A percentile compares a stretch with the other conserved stretches of the same genome.
Evolutionary conservation across 2,113 vertebrate genomes (phyloP).

Genomic region (Forbesichthys papilliferus): DNA sequence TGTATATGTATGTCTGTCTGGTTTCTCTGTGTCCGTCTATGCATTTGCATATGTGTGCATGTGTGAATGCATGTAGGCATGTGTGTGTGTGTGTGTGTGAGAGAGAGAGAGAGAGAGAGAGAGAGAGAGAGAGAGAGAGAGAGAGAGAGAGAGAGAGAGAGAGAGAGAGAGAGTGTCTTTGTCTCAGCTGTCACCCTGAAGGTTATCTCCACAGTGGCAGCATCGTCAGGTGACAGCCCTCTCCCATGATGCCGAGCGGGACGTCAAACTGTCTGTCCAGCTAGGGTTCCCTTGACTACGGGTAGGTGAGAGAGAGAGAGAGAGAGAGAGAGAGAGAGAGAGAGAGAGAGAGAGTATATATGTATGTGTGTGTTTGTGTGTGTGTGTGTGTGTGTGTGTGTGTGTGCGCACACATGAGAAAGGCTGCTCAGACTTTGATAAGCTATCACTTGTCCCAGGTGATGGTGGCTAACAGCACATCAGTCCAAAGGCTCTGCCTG

Average conservation of each 20-base stretch:
- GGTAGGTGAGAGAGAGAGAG: neutral
- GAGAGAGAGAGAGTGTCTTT: constrained; percentile 72
- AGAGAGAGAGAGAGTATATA: neutral
- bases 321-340: neutral
- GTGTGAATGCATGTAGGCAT: constrained; percentile 29
- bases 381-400: constrained; percentile 47
- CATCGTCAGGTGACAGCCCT: constrained; percentile 96
- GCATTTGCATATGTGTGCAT: constrained; percentile 16
- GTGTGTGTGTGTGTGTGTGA: constrained; percentile 5
- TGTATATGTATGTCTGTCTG: neutral
- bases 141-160: neutral
- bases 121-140: neutral
- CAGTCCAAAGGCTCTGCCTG: constrained; percentile 86
- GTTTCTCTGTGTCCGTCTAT: constrained; percentile 1
- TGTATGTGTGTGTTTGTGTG: constrained; percentile 14
- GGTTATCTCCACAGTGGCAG: constrained; percentile 93
- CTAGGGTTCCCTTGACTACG: constrained; percentile 87
- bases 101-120: neutral
- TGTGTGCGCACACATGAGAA: constrained; percentile 72
- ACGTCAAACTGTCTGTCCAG: constrained; percentile 97
- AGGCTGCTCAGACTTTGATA: constrained; percentile 99
- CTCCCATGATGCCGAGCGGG: constrained; percentile 95
- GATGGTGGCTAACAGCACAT: constrained; percentile 89
- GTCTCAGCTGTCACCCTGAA: constrained; percentile 91
- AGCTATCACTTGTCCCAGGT: constrained; percentile 99